A percentile compares a stretch with the other conserved stretches of the same genome.
These are phyloP conservation scores for Dryoscopus gambensis DNA, from an alignment of 2,113 vertebrate species.

Conservation along the genomic window DNA sequence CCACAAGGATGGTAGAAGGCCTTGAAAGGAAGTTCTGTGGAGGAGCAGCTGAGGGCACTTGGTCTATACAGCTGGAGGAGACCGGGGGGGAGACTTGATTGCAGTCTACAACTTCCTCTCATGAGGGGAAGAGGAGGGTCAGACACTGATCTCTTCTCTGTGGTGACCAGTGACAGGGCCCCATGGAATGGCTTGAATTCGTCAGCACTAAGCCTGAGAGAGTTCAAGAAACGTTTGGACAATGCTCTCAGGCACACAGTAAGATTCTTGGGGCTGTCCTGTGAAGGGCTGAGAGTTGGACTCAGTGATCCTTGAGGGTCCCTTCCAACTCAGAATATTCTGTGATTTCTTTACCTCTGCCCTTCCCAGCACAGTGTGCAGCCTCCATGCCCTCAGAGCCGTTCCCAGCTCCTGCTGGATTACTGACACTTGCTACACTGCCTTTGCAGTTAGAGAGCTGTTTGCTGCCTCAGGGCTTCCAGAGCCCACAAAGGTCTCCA, in stretches of 20 bases:
- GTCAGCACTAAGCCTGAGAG: background rate
- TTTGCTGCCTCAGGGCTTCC: background rate
- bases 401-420: background rate
- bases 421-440: rapidly evolving
- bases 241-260: background rate
- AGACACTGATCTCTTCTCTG: background rate
- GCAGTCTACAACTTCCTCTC: background rate
- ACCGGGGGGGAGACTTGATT: background rate
- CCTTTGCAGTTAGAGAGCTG: background rate
- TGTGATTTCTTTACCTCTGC: background rate
- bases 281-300: background rate
- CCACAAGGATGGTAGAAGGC: background rate
- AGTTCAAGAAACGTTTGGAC: background rate
- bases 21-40: background rate
- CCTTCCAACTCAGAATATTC: background rate
- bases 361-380: background rate
- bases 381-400: background rate
- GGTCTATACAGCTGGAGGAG: background rate
- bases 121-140: background rate
- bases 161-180: background rate
- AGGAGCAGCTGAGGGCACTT: background rate
- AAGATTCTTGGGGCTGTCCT: background rate
- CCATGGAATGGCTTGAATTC: background rate
- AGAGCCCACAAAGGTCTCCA: background rate
- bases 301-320: background rate